These are phyloP conservation scores for Noctua janthina DNA, from an alignment of 2,888 invertebrate genomes.

Conservation along the genomic window DNA sequence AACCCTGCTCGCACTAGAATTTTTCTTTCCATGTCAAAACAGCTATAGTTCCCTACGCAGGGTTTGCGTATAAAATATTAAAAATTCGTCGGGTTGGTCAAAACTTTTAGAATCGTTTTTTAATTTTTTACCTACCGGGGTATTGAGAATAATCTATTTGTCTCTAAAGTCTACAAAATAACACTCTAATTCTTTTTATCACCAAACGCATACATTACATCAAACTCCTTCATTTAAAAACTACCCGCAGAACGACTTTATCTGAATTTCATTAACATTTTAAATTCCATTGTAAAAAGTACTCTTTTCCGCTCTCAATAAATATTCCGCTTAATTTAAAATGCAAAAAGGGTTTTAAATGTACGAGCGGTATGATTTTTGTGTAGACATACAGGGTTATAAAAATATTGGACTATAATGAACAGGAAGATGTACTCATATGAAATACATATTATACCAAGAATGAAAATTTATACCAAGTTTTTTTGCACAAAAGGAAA, in stretches of 20 bases:
- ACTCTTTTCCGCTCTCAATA: slow-evolving; percentile 43
- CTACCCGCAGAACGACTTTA: slow-evolving; percentile 23
- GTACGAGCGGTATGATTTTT: slow-evolving; percentile 25
- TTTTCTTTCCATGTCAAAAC: no score
- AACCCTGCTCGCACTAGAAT: no score
- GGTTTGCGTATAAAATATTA: no score
- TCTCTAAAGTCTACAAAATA: neutral
- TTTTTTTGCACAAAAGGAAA: neutral
- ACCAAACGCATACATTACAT: neutral
- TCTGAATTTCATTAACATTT: slow-evolving; percentile 49
- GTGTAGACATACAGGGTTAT: slow-evolving; percentile 7
- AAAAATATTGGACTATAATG: slow-evolving; percentile 21
- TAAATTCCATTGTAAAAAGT: slow-evolving; percentile 40
- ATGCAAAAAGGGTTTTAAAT: slow-evolving; percentile 58
- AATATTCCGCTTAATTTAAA: slow-evolving; percentile 58
- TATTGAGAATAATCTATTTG: neutral
- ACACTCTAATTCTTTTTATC: neutral
- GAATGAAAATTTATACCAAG: no score
- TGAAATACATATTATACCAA: neutral
- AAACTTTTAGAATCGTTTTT: no score
- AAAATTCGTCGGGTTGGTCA: no score
- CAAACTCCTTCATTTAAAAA: slow-evolving; percentile 14
- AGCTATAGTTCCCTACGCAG: no score
- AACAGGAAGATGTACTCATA: neutral
- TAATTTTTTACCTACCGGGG: no score